Conservation (phyloP, 1,140 invertebrate genomes). For the Sminthurides bifidus region DNA sequence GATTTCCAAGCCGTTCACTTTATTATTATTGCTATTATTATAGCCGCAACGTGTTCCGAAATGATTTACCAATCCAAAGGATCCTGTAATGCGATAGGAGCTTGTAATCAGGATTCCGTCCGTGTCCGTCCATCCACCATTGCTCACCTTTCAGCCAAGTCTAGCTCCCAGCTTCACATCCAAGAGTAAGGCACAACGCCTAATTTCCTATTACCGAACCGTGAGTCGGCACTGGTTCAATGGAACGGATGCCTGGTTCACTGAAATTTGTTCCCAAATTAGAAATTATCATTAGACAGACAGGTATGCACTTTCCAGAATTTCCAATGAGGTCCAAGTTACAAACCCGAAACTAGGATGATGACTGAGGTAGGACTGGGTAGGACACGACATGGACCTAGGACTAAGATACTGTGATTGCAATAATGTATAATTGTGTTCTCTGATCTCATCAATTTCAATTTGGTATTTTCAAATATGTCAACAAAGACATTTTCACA, state of each 20-base stretch:
- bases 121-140: constrained; percentile 2
- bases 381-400: too few species aligned
- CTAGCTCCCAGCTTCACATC: too few species aligned
- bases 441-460: constrained; percentile 10
- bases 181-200: too few species aligned
- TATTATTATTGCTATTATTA: constrained; percentile 24
- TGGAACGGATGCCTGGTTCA: too few species aligned
- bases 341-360: too few species aligned
- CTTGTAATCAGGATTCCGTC: neutral
- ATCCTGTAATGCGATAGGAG: neutral
- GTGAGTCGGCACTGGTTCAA: too few species aligned
- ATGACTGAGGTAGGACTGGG: too few species aligned
- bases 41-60: neutral
- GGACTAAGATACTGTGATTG: neutral
- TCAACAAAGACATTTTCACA: constrained; percentile 41
- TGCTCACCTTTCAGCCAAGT: constrained; percentile 7
- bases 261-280: too few species aligned
- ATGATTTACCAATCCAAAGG: neutral
- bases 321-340: too few species aligned
- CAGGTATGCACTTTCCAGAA: too few species aligned
- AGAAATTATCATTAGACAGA: too few species aligned
- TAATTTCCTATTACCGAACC: too few species aligned
- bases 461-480: constrained; percentile 21
- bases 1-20: constrained; percentile 20
- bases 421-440: neutral